Evolutionary conservation across 2,113 vertebrate genomes (phyloP).

Genomic region (Chionis minor): DNA sequence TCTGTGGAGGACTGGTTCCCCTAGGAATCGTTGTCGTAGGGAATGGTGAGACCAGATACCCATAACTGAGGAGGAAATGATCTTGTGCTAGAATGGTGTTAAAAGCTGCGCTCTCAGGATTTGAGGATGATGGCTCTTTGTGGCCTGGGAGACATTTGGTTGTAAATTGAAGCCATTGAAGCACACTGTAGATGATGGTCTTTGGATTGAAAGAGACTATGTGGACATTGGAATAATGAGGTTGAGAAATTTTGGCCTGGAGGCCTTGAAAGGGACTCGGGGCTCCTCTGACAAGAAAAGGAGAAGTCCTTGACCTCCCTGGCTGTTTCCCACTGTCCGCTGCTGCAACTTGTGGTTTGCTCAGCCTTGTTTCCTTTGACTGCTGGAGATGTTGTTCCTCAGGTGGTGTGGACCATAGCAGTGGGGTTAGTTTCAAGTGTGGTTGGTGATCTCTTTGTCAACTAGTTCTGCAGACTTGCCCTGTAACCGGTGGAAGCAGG

Average conservation of each 20-base stretch:
- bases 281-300: background rate
- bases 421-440: background rate
- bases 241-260: background rate
- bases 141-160: background rate
- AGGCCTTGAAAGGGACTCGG: background rate
- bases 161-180: background rate
- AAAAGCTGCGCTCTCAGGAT: background rate
- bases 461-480: background rate
- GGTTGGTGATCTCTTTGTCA: background rate
- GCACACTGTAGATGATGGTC: accelerated
- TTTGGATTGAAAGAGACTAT: background rate
- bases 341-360: background rate
- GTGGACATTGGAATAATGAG: background rate
- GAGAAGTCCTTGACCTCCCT: background rate
- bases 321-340: background rate
- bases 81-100: background rate
- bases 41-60: background rate
- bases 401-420: background rate
- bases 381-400: background rate
- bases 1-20: background rate
- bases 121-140: background rate
- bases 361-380: background rate
- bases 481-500: background rate
- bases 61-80: background rate
- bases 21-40: background rate